A percentile compares a stretch with the other conserved stretches of the same genome.
These are phyloP conservation scores for Glaucidium brasilianum DNA, from an alignment of 2,113 vertebrate species.

Conservation along the genomic window DNA sequence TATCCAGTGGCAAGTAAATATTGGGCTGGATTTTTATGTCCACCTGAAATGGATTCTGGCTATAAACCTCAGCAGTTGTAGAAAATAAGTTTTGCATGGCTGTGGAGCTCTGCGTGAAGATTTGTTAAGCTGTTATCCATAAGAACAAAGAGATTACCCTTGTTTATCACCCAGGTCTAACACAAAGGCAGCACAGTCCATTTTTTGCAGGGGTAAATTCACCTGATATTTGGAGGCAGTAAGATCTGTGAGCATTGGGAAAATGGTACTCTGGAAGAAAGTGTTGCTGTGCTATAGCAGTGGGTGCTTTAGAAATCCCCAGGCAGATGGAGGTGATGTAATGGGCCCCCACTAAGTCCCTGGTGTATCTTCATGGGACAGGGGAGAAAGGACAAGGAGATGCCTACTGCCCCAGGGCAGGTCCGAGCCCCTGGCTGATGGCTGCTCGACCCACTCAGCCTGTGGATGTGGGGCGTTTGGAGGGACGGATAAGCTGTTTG, in stretches of 20 bases:
- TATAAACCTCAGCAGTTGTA: background rate
- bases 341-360: fast-evolving
- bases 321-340: background rate
- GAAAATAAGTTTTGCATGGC: background rate
- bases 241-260: fast-evolving
- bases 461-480: background rate
- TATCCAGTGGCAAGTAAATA: slow-evolving; percentile 76
- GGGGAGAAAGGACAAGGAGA: background rate
- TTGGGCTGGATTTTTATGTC: slow-evolving; percentile 72
- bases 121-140: background rate
- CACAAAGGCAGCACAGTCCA: background rate
- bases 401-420: background rate
- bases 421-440: fast-evolving
- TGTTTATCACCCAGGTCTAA: background rate
- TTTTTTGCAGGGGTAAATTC: background rate
- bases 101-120: background rate
- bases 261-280: background rate
- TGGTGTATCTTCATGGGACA: background rate
- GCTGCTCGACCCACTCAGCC: background rate
- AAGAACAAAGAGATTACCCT: background rate
- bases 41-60: slow-evolving; percentile 71
- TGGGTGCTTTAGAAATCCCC: background rate
- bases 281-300: fast-evolving
- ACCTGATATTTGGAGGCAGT: background rate
- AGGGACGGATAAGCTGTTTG: background rate